A percentile compares a stretch with the other conserved stretches of the same genome.
Evolutionary conservation across 2,888 invertebrate genomes (phyloP).

Genomic region (Tipula helvola): DNA sequence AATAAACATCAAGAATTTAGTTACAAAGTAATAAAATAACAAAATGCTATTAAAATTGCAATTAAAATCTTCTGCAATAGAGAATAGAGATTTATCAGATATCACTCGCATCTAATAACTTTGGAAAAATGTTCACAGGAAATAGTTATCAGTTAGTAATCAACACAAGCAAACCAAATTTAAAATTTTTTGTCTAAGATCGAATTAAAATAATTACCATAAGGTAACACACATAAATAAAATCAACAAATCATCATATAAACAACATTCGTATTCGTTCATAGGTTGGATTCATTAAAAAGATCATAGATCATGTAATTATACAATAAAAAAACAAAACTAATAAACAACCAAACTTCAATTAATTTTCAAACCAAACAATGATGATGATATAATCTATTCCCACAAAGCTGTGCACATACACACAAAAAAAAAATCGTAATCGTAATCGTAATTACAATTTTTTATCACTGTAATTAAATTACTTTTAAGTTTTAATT

Average conservation of each 20-base stretch:
- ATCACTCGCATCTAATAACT: too few species aligned
- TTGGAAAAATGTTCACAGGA: too few species aligned
- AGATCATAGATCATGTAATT: background rate
- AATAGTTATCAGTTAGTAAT: too few species aligned
- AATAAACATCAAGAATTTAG: too few species aligned
- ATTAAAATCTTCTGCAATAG: too few species aligned
- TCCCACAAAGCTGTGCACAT: background rate
- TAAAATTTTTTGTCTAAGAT: too few species aligned
- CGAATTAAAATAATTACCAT: too few species aligned
- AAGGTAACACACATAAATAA: background rate
- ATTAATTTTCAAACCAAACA: background rate
- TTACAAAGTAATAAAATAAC: too few species aligned
- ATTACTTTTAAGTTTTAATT: background rate
- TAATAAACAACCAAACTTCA: background rate
- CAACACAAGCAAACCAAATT: too few species aligned
- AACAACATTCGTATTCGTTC: background rate
- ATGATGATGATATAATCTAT: background rate
- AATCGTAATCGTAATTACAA: background rate
- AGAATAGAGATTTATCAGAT: too few species aligned
- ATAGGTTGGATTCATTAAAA: background rate
- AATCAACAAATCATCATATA: background rate
- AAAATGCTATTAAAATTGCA: too few species aligned
- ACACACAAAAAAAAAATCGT: background rate
- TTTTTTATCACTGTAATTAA: background rate
- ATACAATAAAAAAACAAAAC: background rate